Evolutionary conservation across 1,140 invertebrate species (phyloP).

Genomic region (Phenacoccus solenopsis): DNA sequence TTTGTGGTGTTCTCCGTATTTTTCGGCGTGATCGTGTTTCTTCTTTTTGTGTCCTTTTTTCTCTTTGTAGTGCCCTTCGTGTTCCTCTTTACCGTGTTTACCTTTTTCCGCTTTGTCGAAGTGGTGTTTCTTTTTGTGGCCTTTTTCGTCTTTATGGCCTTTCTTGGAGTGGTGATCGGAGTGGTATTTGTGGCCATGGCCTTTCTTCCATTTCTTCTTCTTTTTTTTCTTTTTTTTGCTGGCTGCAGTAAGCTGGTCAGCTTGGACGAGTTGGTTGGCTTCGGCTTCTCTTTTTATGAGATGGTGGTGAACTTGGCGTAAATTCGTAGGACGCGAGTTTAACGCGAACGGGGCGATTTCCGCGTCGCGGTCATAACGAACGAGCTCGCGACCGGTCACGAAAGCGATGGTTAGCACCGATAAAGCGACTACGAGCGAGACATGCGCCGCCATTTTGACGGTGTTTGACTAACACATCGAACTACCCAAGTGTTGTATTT

Average conservation of each 20-base stretch:
- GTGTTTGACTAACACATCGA: background rate
- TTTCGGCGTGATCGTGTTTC: constrained; percentile 54
- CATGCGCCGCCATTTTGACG: constrained; percentile 2
- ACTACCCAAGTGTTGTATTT: background rate
- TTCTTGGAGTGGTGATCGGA: constrained; percentile 46
- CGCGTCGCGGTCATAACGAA: background rate
- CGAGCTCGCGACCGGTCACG: background rate
- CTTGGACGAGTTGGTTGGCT: background rate
- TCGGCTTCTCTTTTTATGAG: background rate
- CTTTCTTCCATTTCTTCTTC: constrained; percentile 33
- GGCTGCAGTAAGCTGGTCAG: constrained; percentile 20
- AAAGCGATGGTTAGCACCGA: background rate
- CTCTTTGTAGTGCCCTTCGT: constrained; percentile 55
- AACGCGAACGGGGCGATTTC: background rate
- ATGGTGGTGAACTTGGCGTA: background rate
- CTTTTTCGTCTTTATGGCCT: constrained; percentile 52
- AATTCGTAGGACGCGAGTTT: background rate
- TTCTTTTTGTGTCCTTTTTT: constrained; percentile 60
- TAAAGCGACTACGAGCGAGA: background rate
- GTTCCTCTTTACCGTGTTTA: constrained; percentile 54
- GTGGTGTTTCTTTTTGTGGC: constrained; percentile 50
- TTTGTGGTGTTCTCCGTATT: constrained; percentile 56
- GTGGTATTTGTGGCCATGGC: constrained; percentile 49
- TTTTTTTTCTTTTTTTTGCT: constrained; percentile 22
- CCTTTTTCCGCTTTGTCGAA: constrained; percentile 55